Base-by-base conservation (phyloP, 2,888 invertebrate genomes). In the Leptinotarsa juncta region DNA sequence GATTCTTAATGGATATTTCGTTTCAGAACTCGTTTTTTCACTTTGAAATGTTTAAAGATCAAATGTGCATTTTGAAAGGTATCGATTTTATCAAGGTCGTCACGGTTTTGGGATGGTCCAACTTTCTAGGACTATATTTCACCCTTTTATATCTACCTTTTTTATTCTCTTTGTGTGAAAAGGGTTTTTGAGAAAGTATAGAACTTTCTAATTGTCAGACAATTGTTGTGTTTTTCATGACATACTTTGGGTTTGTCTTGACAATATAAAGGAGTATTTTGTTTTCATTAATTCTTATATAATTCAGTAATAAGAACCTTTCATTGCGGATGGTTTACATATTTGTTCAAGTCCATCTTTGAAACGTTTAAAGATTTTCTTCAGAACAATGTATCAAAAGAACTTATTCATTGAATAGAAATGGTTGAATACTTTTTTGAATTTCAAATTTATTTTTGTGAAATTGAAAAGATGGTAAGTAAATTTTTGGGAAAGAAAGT, bases 111-210 rank as follows among this genome's bases (percentile, higher is more conserved):
- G 10, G 32, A 12, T 1, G 12, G 16, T 32, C 16, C 26, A 62
- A n/a, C 62, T 62, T 62, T 62, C 62, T 62, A 62, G 1, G 16
- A 32, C n/a, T 62, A 10, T n/a, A 62, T 32, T 62, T 16, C 62
- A 62, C 62, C 62, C 62, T 62, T 62, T 62, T 32, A 62, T 5
- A 3, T 26, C 16, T 26, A 62, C 42, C 42, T 62, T 62, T 62
- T 62, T 62, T 62, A 62, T 32, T 16, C 26, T 62, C 32, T 26
- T 62, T 62, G 16, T 32, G 7, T 16, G 18, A 62, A 62, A 62
- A 62, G 42, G 62, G 62, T 62, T 62, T 62, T 62, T 62, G 5
- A 62, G 62, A 62, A 62, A 62, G 62, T 62, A 3, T 14, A 15
- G 3, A 4, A 62, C 62, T 62, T 62, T 62, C 62, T 62, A 3